A percentile compares a stretch with the other conserved stretches of the same genome.
Evolutionary conservation across 2,113 vertebrate species (phyloP).

Genomic region (Bufo bufo): DNA sequence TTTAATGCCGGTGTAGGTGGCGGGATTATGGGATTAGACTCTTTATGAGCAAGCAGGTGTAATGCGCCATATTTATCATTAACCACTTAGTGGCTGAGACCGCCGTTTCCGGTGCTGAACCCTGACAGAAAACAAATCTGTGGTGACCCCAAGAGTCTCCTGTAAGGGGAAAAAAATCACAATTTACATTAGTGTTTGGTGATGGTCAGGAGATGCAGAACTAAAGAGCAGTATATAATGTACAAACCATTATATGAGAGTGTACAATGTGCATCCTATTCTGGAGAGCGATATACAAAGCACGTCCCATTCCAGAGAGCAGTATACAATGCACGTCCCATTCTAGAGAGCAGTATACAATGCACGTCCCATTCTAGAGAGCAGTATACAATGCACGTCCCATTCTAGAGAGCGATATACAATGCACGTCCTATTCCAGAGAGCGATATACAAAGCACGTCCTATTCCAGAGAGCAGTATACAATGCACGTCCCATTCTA

Average conservation of each 20-base stretch:
- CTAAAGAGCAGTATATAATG: no score
- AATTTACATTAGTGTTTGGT: no score
- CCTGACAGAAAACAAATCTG: no score
- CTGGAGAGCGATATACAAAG: background rate
- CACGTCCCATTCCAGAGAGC: background rate
- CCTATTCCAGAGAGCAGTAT: background rate
- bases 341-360: no score
- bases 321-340: background rate
- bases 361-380: background rate
- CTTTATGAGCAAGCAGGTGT: constrained; percentile 54
- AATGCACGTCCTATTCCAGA: background rate
- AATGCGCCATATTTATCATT: constrained; percentile 41
- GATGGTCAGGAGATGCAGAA: no score
- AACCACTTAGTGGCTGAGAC: background rate
- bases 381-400: background rate
- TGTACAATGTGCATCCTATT: background rate
- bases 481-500: background rate
- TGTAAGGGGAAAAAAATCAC: no score
- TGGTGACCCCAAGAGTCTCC: no score
- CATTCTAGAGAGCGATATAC: background rate
- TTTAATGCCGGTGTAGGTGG: constrained; percentile 51
- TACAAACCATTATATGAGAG: no score
- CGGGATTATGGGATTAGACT: constrained; percentile 45
- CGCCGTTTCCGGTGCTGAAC: background rate
- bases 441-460: no score